A percentile compares a stretch with the other conserved stretches of the same genome.
These are phyloP conservation scores for Catamblyrhynchus diadema DNA, from an alignment of 2,797 vertebrate species.

Conservation along the genomic window DNA sequence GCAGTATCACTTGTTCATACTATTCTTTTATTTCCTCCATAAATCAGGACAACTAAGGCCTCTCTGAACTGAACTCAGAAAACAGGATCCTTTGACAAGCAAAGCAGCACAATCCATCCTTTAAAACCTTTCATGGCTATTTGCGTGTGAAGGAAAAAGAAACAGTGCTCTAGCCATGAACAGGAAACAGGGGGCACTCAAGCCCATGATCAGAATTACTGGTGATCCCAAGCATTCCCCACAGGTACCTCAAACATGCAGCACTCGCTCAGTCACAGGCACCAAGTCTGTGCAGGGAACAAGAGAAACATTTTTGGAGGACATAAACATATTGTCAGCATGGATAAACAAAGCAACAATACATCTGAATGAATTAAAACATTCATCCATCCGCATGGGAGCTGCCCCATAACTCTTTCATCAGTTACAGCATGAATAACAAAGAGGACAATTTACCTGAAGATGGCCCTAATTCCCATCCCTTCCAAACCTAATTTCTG, in stretches of 20 bases:
- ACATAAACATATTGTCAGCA: no score
- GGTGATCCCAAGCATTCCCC: background rate
- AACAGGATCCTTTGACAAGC: background rate
- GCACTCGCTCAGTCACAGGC: background rate
- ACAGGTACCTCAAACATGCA: background rate
- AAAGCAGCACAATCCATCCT: background rate
- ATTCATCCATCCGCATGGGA: no score
- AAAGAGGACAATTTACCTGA: no score
- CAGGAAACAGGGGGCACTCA: background rate
- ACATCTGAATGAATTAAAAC: no score
- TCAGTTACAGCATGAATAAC: no score
- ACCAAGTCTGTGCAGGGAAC: background rate
- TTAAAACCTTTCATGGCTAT: background rate
- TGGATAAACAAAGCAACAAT: no score
- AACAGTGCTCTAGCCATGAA: background rate
- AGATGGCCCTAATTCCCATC: no score
- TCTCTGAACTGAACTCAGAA: background rate
- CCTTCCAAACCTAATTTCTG: no score
- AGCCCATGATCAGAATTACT: background rate
- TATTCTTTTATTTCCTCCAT: background rate
- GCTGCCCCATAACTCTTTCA: no score
- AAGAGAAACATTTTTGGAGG: background rate
- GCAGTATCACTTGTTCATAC: background rate
- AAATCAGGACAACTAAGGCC: background rate
- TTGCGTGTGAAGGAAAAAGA: fast-evolving